Conservation (phyloP, 2,888 invertebrate genomes). For the Nysson spinosus region DNA sequence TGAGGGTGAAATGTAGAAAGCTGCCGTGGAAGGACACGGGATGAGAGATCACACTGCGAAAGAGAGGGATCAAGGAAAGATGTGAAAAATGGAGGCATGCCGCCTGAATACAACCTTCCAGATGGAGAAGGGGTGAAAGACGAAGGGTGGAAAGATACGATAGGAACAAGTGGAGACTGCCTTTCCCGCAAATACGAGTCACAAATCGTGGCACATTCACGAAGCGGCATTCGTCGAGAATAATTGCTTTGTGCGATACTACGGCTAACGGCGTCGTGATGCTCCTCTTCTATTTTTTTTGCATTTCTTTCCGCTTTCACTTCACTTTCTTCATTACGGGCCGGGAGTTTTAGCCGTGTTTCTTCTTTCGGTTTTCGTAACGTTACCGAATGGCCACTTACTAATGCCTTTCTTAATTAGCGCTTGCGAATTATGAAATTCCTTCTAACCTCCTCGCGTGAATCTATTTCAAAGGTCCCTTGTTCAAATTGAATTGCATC, state of each 20-base stretch:
- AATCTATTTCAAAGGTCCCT: too few relatives aligned
- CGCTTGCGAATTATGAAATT: too few relatives aligned
- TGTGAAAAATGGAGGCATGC: constrained; percentile 48
- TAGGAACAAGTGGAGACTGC: constrained; percentile 10
- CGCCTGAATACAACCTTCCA: constrained; percentile 23
- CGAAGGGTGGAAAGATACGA: constrained; percentile 1
- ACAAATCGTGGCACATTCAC: constrained; percentile 33
- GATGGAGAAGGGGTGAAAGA: not conserved
- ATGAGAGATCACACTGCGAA: constrained; percentile 17
- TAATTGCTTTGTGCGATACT: constrained; percentile 42
- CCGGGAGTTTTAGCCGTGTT: constrained; percentile 2
- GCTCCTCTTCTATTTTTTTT: constrained; percentile 4
- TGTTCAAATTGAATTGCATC: too few relatives aligned
- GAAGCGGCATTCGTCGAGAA: constrained; percentile 30
- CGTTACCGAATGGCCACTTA: too few relatives aligned
- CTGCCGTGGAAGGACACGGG: constrained; percentile 9
- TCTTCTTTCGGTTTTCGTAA: not conserved
- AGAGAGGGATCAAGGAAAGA: constrained; percentile 23
- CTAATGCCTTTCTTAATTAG: too few relatives aligned
- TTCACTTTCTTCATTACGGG: constrained; percentile 24
- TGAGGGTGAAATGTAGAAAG: constrained; percentile 13
- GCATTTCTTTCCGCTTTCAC: constrained; percentile 4
- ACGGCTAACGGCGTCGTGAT: constrained; percentile 9
- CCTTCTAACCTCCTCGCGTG: too few relatives aligned
- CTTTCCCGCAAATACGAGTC: constrained; percentile 32